Base-by-base conservation (phyloP, 2,797 vertebrate species). In the Mormyrops boulengeri region DNA sequence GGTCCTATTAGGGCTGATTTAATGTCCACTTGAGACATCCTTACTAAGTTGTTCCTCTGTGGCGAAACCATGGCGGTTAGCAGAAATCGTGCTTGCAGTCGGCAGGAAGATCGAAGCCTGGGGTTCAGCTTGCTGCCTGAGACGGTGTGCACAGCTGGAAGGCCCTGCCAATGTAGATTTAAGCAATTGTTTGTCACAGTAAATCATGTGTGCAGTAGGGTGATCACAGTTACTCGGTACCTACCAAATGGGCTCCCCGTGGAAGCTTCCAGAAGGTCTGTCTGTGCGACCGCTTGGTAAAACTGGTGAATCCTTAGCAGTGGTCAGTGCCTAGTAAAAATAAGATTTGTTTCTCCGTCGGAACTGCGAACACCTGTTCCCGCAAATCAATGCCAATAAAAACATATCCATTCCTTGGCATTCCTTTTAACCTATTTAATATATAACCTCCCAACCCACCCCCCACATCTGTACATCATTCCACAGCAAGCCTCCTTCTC, bases 391-490 rank as follows among this genome's bases (percentile, higher is more conserved):
- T 4, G 9, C 11, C 82, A 85, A 49, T 22, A 85, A 52, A 85
- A 85, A 52, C 82, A 80, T 47, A 80, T 80, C 82, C n/a, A 85
- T 50, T 50, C 41, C 8, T 85, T 47, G 17, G 3, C 9, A 22
- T 52, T 47, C 47, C 82, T 49, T 49, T 85, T 85, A 49, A 49
- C 49, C 82, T 30, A 85, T 50, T 49, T 11, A 85, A 49, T 52
- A 85, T 52, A 26, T 49, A 49, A 52, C 82, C 44, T 82, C n/a
- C 44, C 82, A 52, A 49, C 47, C 82, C 19, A 12, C n/a, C 47
- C 7, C 41, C 82, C 89, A 90, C 92, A 92, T 94, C 91, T 93
- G 91, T 90, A 87, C 89, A 90, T 88, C 90, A 90, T 91, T 91
- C 88, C 47, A 73, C 30, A 34, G 41, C 26, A 41, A 91, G 47